Conservation (phyloP, 1,140 invertebrate species). For the Tetraneura akinire region DNA sequence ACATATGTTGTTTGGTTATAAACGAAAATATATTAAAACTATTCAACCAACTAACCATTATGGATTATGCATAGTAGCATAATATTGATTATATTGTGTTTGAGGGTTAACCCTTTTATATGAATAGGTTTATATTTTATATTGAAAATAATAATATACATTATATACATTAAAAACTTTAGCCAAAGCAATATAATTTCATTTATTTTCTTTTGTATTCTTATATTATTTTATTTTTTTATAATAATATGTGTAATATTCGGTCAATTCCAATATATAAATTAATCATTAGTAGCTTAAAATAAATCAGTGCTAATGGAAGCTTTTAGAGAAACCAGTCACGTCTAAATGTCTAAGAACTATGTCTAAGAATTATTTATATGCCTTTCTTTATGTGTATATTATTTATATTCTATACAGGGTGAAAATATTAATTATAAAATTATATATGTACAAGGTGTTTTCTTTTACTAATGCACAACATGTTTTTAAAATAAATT, state of each 20-base stretch:
- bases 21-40: not conserved
- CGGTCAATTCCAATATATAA: not conserved
- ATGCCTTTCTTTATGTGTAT: no score
- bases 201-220: no score
- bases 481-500: no score
- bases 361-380: no score
- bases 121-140: not conserved
- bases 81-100: slow-evolving; percentile 13
- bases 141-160: not conserved
- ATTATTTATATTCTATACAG: no score
- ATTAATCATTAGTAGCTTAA: not conserved
- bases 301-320: not conserved
- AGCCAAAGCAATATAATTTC: no score
- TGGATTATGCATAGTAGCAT: not conserved
- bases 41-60: not conserved
- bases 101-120: not conserved
- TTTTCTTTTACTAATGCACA: no score
- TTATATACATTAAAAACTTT: not conserved
- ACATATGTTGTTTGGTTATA: no score
- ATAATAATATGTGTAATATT: not conserved
- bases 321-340: not conserved
- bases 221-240: no score
- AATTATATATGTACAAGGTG: no score
- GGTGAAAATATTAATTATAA: no score
- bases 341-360: no score